A percentile compares a stretch with the other conserved stretches of the same genome.
Conservation (phyloP, 2,113 vertebrate species). For the Cettia cetti region DNA sequence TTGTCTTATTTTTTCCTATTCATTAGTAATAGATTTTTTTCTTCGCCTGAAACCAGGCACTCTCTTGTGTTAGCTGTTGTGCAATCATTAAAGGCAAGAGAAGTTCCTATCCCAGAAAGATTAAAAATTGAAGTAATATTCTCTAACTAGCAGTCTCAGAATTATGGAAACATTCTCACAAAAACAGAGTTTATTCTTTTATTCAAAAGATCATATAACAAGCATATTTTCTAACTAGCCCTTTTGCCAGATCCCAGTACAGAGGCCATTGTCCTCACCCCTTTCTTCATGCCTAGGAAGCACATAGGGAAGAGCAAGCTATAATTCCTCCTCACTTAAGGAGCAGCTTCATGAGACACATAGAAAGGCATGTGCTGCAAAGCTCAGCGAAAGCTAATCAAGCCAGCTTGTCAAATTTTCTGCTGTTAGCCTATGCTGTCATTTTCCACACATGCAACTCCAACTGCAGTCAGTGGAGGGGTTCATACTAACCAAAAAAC, state of each 20-base stretch:
- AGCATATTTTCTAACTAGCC: neutral
- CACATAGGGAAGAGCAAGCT: neutral
- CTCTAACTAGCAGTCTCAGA: neutral
- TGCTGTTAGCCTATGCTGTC: neutral
- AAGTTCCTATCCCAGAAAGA: neutral
- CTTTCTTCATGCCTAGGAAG: neutral
- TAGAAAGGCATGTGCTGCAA: neutral
- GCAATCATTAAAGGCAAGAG: neutral
- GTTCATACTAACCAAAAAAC: neutral
- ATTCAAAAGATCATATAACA: neutral
- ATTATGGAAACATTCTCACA: neutral
- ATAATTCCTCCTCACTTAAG: neutral
- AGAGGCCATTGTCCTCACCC: neutral
- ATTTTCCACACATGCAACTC: neutral
- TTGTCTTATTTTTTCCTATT: neutral
- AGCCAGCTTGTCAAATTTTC: neutral
- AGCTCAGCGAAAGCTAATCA: neutral
- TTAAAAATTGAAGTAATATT: neutral
- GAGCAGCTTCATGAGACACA: neutral
- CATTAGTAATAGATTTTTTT: neutral
- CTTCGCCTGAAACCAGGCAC: neutral
- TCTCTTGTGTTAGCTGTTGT: neutral
- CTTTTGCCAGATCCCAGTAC: neutral
- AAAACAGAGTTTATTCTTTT: neutral
- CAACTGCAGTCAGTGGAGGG: neutral